Base-by-base conservation (phyloP, 2,888 invertebrate genomes). In the Tanypteryx hageni region DNA sequence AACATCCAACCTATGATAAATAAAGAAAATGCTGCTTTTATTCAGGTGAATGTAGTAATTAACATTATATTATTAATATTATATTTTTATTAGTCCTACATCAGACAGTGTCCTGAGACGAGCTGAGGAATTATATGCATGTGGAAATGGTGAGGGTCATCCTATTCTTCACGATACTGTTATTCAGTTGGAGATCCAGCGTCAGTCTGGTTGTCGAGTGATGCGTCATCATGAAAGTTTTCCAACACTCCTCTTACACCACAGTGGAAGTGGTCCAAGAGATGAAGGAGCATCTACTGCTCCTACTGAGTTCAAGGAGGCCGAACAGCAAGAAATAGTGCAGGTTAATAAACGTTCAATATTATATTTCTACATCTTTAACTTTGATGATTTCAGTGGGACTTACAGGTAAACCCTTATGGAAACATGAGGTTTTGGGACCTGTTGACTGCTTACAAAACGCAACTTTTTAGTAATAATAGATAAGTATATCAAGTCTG, bases 101-200 rank as follows among this genome's bases (percentile, higher is more conserved):
- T 44, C 89, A 93, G 94, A 94, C 93, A 95, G 94, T 93, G 94
- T 94, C 93, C 95, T 96, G 27, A 95, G 96, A 61, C 95, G 96
- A 93, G 96, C 97, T 92, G 97, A 97, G 94, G 96, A 97, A 93
- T 95, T 98, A 93, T 98, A 98, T 95, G 97, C 96, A 93, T 98
- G 97, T 94, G 96, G 96, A 93, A 95, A 96, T 92, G 89, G 89
- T 89, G 96, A 96, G 93, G 98, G 98, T n/a, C 97, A 97, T 94
- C 98, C 99, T 8, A 98, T 99, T 94, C 95, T 99, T 93, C 98
- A 99, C 95, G 97, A 99, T 95, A 99, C 99, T 0, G 96, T 98
- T 92, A 95, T 99, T 92, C 97, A 97, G 94, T 95, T 99, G 92
- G 96, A 96, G 85, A 95, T 98, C 14, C 96, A 96, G 94, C 96